Percentiles rank a stretch among this genome's conserved stretches.
phyloP scores from a whole-genome alignment of 2,797 vertebrate species.

The Tapera naevia region DNA sequence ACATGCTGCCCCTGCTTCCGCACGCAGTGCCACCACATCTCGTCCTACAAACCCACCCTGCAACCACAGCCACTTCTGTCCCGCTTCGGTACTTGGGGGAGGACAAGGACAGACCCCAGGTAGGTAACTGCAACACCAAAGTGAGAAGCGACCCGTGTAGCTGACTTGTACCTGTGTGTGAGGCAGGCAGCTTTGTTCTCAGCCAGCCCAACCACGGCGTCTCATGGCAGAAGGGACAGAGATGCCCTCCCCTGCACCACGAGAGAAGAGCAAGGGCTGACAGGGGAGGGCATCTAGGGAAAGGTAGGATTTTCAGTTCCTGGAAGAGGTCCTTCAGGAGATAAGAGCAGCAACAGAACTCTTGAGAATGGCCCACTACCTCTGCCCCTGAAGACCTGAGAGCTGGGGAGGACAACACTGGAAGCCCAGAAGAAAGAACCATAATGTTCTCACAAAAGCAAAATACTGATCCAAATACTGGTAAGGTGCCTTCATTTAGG shows the following conservation, averaged over 20 bases:
- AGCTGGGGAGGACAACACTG: not conserved
- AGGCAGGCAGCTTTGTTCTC: fast-evolving
- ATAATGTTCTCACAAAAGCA: not conserved
- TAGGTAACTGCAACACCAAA: not conserved
- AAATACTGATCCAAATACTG: not conserved
- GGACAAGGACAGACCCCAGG: not conserved
- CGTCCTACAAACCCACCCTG: not conserved
- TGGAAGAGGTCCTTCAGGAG: not conserved
- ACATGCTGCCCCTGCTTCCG: fast-evolving
- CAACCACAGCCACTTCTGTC: not conserved
- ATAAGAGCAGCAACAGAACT: not conserved
- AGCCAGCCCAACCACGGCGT: fast-evolving
- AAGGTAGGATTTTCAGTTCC: not conserved
- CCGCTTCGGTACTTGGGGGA: not conserved
- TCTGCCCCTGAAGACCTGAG: not conserved
- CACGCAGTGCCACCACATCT: not conserved
- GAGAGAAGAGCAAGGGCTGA: not conserved
- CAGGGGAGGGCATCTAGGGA: not conserved
- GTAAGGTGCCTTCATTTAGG: not conserved
- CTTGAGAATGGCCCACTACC: not conserved
- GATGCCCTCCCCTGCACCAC: not conserved
- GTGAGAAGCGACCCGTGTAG: not conserved
- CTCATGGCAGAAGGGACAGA: not conserved
- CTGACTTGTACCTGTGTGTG: fast-evolving
- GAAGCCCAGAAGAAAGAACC: not conserved